Base-by-base conservation (phyloP, 2,888 invertebrate genomes). In the Napeogenes sylphis region DNA sequence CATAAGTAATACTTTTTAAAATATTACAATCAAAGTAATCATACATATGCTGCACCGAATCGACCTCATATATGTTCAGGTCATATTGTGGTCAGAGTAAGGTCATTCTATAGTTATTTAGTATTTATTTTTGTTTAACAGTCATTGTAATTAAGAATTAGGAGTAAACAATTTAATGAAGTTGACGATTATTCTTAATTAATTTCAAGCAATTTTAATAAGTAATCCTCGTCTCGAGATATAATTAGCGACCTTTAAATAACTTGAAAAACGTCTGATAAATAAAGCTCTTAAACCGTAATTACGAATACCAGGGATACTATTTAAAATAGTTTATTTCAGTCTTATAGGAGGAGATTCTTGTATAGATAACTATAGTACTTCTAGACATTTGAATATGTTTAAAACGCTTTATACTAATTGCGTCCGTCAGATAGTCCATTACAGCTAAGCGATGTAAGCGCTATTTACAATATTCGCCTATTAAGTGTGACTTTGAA, bases 401-500 rank as follows among this genome's bases (percentile, higher is more conserved):
- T 66, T 63, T 72, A 74, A 74, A 71, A 71, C 70, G 73, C 66
- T 66, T 64, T 62, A 66, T 71, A 77, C 63, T 74, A 73, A 76
- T 76, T 68, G 68, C 66, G 35, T 45, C 59, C 65, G 72, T 73
- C 72, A 67, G 60, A 61, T 74, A 71, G 73, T 58, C 70, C 65
- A 74, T 74, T 58, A 69, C 63, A 13, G 59, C 64, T 65, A 67
- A 70, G 64, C 59, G 57, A 56, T 63, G 67, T 63, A 62, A 70
- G 30, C 51, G 30, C 51, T 47, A 70, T 70, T 62, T 63, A 62
- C 55, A 68, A 63, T 69, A 71, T 69, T 66, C 57, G 67, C 70
- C 68, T 69, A 71, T 68, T 69, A 69, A 69, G 74, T 70, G 71
- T 67, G 77, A 78, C 78, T 68, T 75, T 77, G 79, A 78, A 69